Percentiles rank a stretch among this genome's conserved stretches.
Conservation (phyloP, 2,113 vertebrate genomes). For the Stomatorhinus ivindoensis region DNA sequence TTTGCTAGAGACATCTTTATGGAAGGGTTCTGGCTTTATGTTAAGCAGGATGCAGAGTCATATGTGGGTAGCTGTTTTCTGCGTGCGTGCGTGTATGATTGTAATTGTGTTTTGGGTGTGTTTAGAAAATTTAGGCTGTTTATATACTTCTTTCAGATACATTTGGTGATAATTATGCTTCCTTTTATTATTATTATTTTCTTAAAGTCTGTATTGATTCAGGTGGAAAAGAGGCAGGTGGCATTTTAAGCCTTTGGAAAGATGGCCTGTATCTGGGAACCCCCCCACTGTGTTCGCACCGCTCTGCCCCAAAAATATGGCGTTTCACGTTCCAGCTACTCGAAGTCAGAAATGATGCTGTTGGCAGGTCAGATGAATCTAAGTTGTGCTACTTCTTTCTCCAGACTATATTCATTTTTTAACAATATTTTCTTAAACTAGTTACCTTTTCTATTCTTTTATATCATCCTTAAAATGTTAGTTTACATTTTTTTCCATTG, state of each 20-base stretch:
- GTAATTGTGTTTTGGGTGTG: background rate
- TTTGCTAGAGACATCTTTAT: background rate
- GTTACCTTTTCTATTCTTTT: slow-evolving; percentile 40
- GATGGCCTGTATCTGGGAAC: background rate
- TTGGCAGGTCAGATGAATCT: background rate
- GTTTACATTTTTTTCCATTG: slow-evolving; percentile 38
- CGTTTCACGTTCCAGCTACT: background rate
- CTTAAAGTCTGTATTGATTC: background rate
- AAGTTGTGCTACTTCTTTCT: background rate
- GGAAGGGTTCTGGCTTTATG: background rate
- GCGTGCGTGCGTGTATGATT: too few species aligned
- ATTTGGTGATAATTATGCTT: slow-evolving; percentile 10
- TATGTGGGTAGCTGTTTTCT: background rate
- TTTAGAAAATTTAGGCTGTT: slow-evolving; percentile 1
- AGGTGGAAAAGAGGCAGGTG: background rate
- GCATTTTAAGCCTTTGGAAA: slow-evolving; percentile 1
- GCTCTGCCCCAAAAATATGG: background rate
- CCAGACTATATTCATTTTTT: background rate
- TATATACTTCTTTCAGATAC: background rate
- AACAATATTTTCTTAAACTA: slow-evolving; percentile 12
- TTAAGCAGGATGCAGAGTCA: background rate
- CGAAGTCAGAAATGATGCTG: background rate
- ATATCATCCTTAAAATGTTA: slow-evolving; percentile 38
- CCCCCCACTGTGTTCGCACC: background rate
- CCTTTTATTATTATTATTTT: background rate